These are phyloP conservation scores for Machaerirhynchus nigripectus DNA, from an alignment of 2,113 vertebrate genomes.

Conservation along the genomic window DNA sequence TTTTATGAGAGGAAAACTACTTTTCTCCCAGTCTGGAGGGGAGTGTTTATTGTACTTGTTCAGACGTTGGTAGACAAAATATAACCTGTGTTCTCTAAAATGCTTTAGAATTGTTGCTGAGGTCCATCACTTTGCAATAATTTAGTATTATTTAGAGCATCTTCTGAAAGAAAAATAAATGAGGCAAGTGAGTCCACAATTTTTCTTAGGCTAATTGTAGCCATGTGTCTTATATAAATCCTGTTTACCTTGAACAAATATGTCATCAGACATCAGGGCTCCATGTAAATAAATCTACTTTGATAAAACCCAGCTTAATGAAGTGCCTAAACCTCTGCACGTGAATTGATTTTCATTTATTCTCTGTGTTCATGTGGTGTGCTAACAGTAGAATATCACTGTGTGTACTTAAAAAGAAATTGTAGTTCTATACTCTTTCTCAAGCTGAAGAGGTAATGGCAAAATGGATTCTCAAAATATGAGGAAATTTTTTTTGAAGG, in stretches of 20 bases:
- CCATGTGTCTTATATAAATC: accelerated
- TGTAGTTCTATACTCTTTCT: background rate
- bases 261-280: background rate
- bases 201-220: background rate
- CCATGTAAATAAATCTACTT: background rate
- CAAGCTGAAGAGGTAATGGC: background rate
- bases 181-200: background rate
- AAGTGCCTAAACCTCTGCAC: background rate
- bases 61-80: background rate
- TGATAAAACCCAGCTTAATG: background rate
- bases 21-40: background rate
- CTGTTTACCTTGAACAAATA: background rate
- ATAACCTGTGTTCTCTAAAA: background rate
- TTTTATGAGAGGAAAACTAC: background rate
- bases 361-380: background rate
- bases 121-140: background rate
- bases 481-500: background rate
- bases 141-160: background rate
- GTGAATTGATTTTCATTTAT: background rate
- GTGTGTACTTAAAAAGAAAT: background rate
- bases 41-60: background rate
- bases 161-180: background rate
- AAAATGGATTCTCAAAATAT: background rate
- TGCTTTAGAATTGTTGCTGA: background rate
- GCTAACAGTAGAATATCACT: background rate